Base-by-base conservation (phyloP, 2,113 vertebrate species). In the Rhadina sibilatrix region DNA sequence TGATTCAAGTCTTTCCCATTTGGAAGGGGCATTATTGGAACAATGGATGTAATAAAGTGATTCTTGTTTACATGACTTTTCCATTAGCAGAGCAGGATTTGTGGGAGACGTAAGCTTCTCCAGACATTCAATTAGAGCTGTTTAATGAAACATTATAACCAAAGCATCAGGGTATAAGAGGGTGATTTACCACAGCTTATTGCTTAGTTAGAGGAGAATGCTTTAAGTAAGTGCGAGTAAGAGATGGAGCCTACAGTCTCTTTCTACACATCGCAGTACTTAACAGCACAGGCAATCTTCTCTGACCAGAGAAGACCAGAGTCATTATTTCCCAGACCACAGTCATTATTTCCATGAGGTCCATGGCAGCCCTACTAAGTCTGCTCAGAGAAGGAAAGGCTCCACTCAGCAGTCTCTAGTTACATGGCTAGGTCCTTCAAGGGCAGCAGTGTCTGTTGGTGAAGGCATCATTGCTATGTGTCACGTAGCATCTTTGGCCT, bases 61-160 rank as follows among this genome's bases (percentile, higher is more conserved):
- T 59, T 69, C 46, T 89, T 86, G 96, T 87, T 79, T 90, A 83
- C 80, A 80, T 50, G 53, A 82, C 50, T 92, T 92, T 83, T 89
- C 82, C 82, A 89, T 88, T 92, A 91, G 77, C 20, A 78, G 47
- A 84, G 22, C 53, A 65, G 63, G 87, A 85, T 38, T 95, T 95
- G 92, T 88, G 63, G 85, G 87, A 97, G 82, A 85, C 59, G 49
- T 90, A 94, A 95, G 91, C 80, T 94, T 94, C 89, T 89, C 90
- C 61, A 92, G 90, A 90, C 86, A 82, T 93, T 89, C 88, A 93
- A 81, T 94, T 92, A 83, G 56, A 60, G 69, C 60, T 82, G 64
- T 83, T 94, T 97, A 93, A 94, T 96, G 93, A 92, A 94, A 95
- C 65, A 89, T 87, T 89, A 93, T 95, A 93, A 94, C 74, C 85